Conservation (phyloP, 1,140 invertebrate genomes). For the Catajapyx aquilonaris region DNA sequence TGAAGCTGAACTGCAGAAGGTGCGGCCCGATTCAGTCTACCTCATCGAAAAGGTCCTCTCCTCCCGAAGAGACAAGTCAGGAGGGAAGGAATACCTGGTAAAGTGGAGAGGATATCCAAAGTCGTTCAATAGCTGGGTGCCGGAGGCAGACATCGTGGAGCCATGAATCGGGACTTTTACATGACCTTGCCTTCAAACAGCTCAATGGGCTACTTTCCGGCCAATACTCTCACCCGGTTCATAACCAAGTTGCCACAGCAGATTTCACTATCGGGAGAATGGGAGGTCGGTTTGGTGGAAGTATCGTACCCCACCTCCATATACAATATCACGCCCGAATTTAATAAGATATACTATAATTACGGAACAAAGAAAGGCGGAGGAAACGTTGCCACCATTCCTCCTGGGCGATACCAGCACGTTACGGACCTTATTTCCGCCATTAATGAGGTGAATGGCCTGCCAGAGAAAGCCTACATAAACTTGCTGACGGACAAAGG, state of each 20-base stretch:
- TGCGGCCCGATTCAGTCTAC: neutral
- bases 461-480: neutral
- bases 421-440: neutral
- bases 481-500: neutral
- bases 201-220: neutral
- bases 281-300: neutral
- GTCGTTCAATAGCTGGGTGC: neutral
- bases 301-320: neutral
- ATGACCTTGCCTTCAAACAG: neutral
- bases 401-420: neutral
- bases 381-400: neutral
- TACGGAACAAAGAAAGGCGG: neutral
- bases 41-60: neutral
- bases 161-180: too few relatives aligned
- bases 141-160: neutral
- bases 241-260: neutral
- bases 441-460: neutral
- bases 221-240: neutral
- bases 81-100: neutral
- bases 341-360: neutral
- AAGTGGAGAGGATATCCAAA: neutral
- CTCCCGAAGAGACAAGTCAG: too few relatives aligned
- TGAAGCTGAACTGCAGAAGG: neutral
- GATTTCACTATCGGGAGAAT: neutral
- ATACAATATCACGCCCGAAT: too few relatives aligned